Base-by-base conservation (phyloP, 2,113 vertebrate genomes). In the Oreochromis aureus region DNA sequence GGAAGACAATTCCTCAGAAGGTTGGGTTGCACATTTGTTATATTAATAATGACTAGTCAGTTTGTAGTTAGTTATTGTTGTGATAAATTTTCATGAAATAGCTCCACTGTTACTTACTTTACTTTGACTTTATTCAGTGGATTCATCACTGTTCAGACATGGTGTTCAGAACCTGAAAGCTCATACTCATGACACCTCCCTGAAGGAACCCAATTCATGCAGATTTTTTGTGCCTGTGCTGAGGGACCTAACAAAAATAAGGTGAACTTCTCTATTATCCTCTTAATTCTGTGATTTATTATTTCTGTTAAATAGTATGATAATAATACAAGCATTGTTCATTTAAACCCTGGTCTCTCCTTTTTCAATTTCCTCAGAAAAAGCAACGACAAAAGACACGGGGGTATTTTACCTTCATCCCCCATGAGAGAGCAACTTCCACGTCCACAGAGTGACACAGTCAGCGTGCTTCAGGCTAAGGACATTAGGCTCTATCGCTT, bases 211-310 rank as follows among this genome's bases (percentile, higher is more conserved):
- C 1, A 27, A 73, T 13, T 5, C 84, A 24, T 58, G 30, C 2
- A 69, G 15, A 69, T 24, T 86, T 6, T 89, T 89, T 84, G 58
- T 87, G 66, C 90, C 89, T 56, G 63, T 87, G 44, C 56, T 27
- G 51, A 91, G 51, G 36, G 76, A 91, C 41, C 80, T 48, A 2
- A 84, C 63, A 86, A 71, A 13, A 93, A 94, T 53, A 34, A 78
- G 73, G 73, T 78, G 44, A 19, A 69, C 12, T 44, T 81, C 5
- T 27, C 6, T 66, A 18, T 36, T 6, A 10, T 8, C 69, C 19
- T 56, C 7, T 39, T 32, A 4, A 8, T 39, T 39, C 51, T 6
- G 2, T 83, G 0, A 3, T 34, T 58, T 18, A 16, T 6, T 32
- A 12, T 76, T 76, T 32, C 6, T 51, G 71, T 76, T 76, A 51